Conservation (phyloP, 1,140 invertebrate species). For the Lasaia peninsularis region DNA sequence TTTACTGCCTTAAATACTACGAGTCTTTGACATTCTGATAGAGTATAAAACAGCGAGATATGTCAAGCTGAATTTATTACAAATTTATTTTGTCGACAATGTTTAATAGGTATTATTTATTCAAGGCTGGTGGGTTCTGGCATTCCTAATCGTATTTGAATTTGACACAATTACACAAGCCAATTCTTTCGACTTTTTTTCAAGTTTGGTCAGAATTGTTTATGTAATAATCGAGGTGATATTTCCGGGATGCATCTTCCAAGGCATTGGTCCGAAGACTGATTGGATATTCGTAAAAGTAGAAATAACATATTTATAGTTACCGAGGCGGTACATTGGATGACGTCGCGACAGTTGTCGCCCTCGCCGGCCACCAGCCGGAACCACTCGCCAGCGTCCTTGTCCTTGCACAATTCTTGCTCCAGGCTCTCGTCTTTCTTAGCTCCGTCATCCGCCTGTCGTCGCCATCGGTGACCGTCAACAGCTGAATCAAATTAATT, state of each 20-base stretch:
- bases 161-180: conserved; percentile 10
- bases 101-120: neutral
- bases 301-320: conserved; percentile 57
- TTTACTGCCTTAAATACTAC: neutral
- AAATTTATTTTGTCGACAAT: neutral
- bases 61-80: neutral
- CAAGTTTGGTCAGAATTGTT: neutral
- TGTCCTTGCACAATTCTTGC: conserved; percentile 93
- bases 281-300: conserved; percentile 34
- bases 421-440: conserved; percentile 93
- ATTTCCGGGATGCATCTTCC: neutral
- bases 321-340: conserved; percentile 95
- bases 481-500: conserved; percentile 30
- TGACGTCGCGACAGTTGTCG: conserved; percentile 96
- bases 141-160: neutral
- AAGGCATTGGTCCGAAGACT: neutral
- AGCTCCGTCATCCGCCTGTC: conserved; percentile 72
- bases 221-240: neutral
- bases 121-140: neutral
- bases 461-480: conserved; percentile 70
- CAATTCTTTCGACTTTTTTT: neutral
- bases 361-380: conserved; percentile 91
- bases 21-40: neutral
- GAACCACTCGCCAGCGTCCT: conserved; percentile 97
- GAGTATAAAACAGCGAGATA: neutral